Evolutionary conservation across 2,888 invertebrate genomes (phyloP).

Genomic region (Campopleginae sp.): DNA sequence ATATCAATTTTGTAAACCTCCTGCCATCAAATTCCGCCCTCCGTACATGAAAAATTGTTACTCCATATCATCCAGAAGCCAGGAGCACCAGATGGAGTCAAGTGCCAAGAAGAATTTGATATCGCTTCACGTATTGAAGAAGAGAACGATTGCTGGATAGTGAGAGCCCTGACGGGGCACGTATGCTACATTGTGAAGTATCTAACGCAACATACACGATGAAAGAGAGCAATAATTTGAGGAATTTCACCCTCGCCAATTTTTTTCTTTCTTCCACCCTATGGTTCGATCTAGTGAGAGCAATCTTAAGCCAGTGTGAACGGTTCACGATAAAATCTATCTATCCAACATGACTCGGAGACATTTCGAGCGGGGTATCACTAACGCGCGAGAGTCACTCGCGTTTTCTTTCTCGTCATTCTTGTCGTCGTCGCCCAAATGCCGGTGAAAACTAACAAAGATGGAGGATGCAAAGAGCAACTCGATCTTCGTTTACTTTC

Average conservation of each 20-base stretch:
- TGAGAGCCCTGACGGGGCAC: slow-evolving; percentile 25
- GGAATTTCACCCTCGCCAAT: slow-evolving; percentile 55
- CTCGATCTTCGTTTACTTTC: slow-evolving; percentile 40
- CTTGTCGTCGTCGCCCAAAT: slow-evolving; percentile 33
- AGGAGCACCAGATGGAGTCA: slow-evolving; percentile 57
- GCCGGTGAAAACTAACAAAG: slow-evolving; percentile 12
- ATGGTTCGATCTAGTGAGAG: not conserved
- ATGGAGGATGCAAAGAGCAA: slow-evolving; percentile 32
- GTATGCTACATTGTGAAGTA: slow-evolving; percentile 36
- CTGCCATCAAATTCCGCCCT: slow-evolving; percentile 14
- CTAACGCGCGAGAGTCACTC: not conserved
- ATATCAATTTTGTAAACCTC: slow-evolving; percentile 52
- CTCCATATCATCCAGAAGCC: slow-evolving; percentile 44
- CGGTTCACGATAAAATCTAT: slow-evolving; percentile 32
- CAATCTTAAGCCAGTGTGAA: slow-evolving; percentile 33
- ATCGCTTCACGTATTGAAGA: slow-evolving; percentile 50
- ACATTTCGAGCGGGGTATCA: slow-evolving; percentile 41
- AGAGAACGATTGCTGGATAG: slow-evolving; percentile 8
- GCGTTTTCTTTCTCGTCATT: slow-evolving; percentile 24
- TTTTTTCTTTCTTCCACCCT: slow-evolving; percentile 26
- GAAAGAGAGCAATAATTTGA: slow-evolving; percentile 51
- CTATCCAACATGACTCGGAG: slow-evolving; percentile 31
- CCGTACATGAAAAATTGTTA: slow-evolving; percentile 56
- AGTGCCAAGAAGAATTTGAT: slow-evolving; percentile 63
- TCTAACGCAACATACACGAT: slow-evolving; percentile 27